Base-by-base conservation (phyloP, 1,140 invertebrate genomes). In the Philaenus spumarius region DNA sequence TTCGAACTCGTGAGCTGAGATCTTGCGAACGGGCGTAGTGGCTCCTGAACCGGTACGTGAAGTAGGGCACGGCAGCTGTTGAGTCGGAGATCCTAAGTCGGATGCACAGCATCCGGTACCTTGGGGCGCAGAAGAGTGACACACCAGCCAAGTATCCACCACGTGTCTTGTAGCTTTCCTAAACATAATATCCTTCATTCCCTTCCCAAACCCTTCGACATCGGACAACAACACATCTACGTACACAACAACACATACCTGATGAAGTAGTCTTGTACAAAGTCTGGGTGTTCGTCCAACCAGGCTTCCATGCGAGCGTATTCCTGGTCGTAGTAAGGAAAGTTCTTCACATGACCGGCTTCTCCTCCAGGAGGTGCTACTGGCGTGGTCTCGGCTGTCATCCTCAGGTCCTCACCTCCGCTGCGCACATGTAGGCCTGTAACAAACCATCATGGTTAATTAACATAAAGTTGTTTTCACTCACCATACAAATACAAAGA, bases 241-340 rank as follows among this genome's bases (percentile, higher is more conserved):
- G 14, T 20, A 23, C 45, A 47, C 17, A 40, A 40, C 17, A 40
- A 40, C 2, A 62, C 68, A 71, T 67, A 93, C 89, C 90, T 89
- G 66, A 95, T 81, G 72, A 97, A 95, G 76, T 97, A 97, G 72
- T 95, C 90, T 68, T 93, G 87, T 55, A 92, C 86, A 73, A 97
- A 97, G 71, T 94, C 90, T 57, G 90, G 92, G 76, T 97, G 93
- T 71, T 96, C 93, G 75, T 97, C 94, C 47, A 97, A 82, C 94
- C 94, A 97, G 59, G 90, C 82, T 73, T 94, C 90, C 73, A 93
- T 90, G 40, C 84, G 80, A 12, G 89, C 86, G 71, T 87, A 90
- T 71, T 93, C 88, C 30, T 86, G 82, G 73, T 92, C 87, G 72
- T 90, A 90, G 69, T 62, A 70, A 67, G 61, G 68, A 59, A 61